Base-by-base conservation (phyloP, 2,113 vertebrate genomes). In the Cyanocitta stelleri region DNA sequence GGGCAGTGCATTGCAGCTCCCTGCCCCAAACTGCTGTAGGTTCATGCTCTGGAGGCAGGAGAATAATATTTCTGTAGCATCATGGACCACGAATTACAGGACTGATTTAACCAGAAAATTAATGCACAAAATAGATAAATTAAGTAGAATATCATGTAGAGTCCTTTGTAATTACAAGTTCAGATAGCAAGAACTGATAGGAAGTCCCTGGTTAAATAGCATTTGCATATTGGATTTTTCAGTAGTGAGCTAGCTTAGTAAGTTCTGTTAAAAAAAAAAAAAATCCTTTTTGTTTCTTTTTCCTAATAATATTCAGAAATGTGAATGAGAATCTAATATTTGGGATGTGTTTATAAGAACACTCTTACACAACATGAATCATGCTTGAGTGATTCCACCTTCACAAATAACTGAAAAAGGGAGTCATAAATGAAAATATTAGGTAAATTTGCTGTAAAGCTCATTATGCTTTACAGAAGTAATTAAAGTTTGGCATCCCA, bases 161-260 rank as follows among this genome's bases (percentile, higher is more conserved):
- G 71, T 33, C 32, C 55, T 66, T 15, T 55, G 32, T 59, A 92
- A 86, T 92, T 92, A 78, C 56, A 79, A 75, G 64, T 75, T 89
- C 56, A 64, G 85, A 81, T 14, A 80, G 16, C 26, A 79, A 83
- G 74, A 62, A 13, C 4, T 73, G 61, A 91, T 72, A 89, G 0
- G 2, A 79, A 61, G 49, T 62, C 58, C 54, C 59, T 8, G 22
- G 66, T 33, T 44, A 46, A 71, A 61, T 11, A 35, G 3, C 8
- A 51, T 69, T 62, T 94, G 52, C 54, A 30, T 13, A 27, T 0
- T 41, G 20, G 23, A 61, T 64, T 89, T 87, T 39, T 75, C 44
- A 76, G 22, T 5, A 56, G 32, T 5, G 1, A 90, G 41, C 7
- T 61, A 48, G n/a, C 13, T 7, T 35, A 12, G 3, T 4, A 18